phyloP scores from a whole-genome alignment of 2,888 invertebrate species.

The Microplitis manilae region DNA sequence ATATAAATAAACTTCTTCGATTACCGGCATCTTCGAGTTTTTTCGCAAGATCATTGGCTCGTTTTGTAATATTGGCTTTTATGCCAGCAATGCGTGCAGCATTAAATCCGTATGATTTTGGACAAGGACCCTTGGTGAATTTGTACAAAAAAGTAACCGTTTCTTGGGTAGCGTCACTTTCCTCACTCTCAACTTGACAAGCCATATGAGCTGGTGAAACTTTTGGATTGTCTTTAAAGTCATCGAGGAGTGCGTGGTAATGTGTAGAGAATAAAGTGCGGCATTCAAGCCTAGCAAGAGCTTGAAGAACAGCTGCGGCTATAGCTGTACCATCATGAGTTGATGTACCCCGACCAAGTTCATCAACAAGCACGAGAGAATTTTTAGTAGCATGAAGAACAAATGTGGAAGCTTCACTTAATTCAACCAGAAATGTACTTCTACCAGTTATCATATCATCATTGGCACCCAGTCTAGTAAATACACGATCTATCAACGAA shows the following conservation, averaged over 20 bases:
- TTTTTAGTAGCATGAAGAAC: conserved; percentile 89
- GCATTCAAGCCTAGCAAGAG: conserved; percentile 82
- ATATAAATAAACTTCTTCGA: conserved; percentile 67
- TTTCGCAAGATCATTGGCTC: conserved; percentile 78
- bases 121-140: conserved; percentile 90
- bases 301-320: conserved; percentile 90
- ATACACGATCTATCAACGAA: conserved; percentile 92
- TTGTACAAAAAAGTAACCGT: conserved; percentile 97
- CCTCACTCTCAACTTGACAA: conserved; percentile 95
- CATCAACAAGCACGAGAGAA: conserved; percentile 94
- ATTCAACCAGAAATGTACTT: conserved; percentile 95
- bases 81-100: conserved; percentile 95
- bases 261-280: conserved; percentile 95
- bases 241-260: conserved; percentile 93
- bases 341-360: conserved; percentile 96
- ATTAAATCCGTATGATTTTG: conserved; percentile 99
- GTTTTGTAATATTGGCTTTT: conserved; percentile 78
- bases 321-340: conserved; percentile 99
- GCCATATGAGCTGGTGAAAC: conserved; percentile 94
- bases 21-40: conserved; percentile 73
- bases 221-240: conserved; percentile 79
- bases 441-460: conserved; percentile 95
- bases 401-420: conserved; percentile 94
- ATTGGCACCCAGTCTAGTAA: conserved; percentile 96
- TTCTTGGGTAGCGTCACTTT: conserved; percentile 88